These are phyloP conservation scores for Drosophila cognata DNA, from an alignment of 2,888 invertebrate species.

Conservation along the genomic window DNA sequence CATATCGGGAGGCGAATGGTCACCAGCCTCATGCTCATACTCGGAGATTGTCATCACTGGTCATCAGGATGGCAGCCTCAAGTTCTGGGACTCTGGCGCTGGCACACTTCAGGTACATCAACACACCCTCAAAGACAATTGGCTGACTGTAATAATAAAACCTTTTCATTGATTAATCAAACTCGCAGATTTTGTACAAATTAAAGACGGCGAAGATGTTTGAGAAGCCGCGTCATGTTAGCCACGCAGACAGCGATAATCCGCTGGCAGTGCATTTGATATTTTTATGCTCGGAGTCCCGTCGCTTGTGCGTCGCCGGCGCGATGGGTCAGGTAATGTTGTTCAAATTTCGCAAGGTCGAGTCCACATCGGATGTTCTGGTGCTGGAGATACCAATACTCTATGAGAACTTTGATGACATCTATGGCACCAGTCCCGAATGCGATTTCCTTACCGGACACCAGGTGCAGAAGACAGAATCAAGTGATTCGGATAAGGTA, in stretches of 20 bases:
- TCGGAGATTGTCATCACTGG: conserved; percentile 99
- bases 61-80: conserved; percentile 98
- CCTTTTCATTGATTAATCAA: background rate
- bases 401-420: conserved; percentile 92
- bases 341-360: conserved; percentile 97
- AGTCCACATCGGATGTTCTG: conserved; percentile 92
- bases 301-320: conserved; percentile 94
- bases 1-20: conserved; percentile 98
- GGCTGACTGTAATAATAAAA: background rate
- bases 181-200: conserved; percentile 93
- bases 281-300: conserved; percentile 96
- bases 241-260: conserved; percentile 89
- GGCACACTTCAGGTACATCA: conserved; percentile 91
- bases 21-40: conserved; percentile 97
- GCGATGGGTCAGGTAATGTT: conserved; percentile 97
- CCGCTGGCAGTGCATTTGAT: conserved; percentile 96
- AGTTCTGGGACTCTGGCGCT: conserved; percentile 99
- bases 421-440: conserved; percentile 91
- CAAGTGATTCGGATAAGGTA: conserved; percentile 82
- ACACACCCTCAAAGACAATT: background rate
- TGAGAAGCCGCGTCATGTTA: conserved; percentile 87
- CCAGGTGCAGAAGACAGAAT: conserved; percentile 85
- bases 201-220: conserved; percentile 96
- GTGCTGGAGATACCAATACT: conserved; percentile 94
- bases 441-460: conserved; percentile 89